phyloP scores from a whole-genome alignment of 2,888 invertebrate genomes.

The Linnaemya tessellans region DNA sequence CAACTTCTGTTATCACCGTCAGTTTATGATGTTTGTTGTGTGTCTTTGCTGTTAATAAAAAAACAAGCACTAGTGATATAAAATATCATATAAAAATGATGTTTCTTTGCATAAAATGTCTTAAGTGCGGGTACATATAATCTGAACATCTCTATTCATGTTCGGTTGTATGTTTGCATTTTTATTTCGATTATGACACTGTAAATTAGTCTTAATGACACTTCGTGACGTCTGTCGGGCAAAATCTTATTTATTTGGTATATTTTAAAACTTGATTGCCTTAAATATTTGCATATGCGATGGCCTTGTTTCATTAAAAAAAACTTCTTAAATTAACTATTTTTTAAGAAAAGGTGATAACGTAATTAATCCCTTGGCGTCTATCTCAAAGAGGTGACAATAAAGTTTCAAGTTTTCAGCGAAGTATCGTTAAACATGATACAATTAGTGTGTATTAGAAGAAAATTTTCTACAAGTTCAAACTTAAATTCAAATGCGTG shows the following conservation, averaged over 20 bases:
- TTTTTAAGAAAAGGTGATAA: background rate
- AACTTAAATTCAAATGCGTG: too few relatives aligned
- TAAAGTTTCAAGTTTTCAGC: background rate
- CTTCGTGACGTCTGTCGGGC: slow-evolving; percentile 9
- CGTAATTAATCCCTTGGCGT: background rate
- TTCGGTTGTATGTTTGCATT: slow-evolving; percentile 9
- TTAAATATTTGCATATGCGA: slow-evolving; percentile 29
- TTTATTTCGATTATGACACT: slow-evolving; percentile 45
- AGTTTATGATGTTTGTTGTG: slow-evolving; percentile 64
- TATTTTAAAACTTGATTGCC: slow-evolving; percentile 2
- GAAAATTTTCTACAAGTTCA: too few relatives aligned
- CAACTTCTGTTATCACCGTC: slow-evolving; percentile 53
- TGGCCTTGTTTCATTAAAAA: slow-evolving; percentile 42
- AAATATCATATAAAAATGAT: slow-evolving; percentile 30
- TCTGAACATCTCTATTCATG: slow-evolving; percentile 26
- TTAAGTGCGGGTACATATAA: slow-evolving; percentile 41
- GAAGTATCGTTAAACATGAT: too few relatives aligned
- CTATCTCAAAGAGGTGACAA: background rate
- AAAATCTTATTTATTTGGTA: background rate
- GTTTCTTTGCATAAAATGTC: slow-evolving; percentile 28
- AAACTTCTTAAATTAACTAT: background rate
- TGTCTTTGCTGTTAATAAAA: slow-evolving; percentile 35
- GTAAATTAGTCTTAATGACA: slow-evolving; percentile 41
- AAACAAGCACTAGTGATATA: slow-evolving; percentile 26
- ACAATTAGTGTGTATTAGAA: too few relatives aligned